These are phyloP conservation scores for Choloepus hoffmanni DNA, from an alignment of 2,113 vertebrate species.

Conservation along the genomic window DNA sequence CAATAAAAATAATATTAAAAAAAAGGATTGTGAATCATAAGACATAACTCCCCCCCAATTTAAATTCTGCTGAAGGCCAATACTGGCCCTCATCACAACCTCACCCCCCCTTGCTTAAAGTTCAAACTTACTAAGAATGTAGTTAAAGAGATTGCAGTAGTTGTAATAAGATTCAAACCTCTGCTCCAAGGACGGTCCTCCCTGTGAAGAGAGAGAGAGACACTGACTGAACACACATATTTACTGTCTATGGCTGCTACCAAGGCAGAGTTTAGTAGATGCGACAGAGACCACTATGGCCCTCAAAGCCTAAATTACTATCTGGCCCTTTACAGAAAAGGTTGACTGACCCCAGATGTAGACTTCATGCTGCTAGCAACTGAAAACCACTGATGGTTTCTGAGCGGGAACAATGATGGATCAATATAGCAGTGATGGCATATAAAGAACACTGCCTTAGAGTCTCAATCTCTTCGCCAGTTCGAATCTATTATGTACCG, in stretches of 20 bases:
- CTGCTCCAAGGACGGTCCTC: constrained; percentile 97
- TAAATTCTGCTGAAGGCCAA: background rate
- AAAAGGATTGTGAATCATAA: background rate
- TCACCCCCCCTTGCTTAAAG: background rate
- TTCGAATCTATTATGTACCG: too few relatives aligned
- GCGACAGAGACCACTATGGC: background rate
- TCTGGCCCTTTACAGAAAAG: background rate
- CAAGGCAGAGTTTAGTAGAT: background rate
- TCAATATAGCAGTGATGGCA: rapidly evolving
- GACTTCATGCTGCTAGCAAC: background rate
- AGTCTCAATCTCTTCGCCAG: background rate
- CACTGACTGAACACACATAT: background rate
- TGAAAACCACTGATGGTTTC: background rate
- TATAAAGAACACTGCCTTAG: background rate
- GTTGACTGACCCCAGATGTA: background rate
- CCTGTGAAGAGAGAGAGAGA: constrained; percentile 86
- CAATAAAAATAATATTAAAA: too few relatives aligned
- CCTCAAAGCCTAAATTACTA: background rate
- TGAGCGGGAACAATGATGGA: background rate
- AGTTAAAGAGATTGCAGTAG: constrained; percentile 99
- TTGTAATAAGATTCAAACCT: constrained; percentile 99
- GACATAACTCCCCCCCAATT: background rate
- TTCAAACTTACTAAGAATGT: constrained; percentile 95
- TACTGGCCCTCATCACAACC: background rate
- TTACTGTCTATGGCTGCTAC: background rate